Percentiles rank a stretch among this genome's conserved stretches.
Evolutionary conservation across 2,888 invertebrate species (phyloP).

Genomic region (Tetranychus piercei): DNA sequence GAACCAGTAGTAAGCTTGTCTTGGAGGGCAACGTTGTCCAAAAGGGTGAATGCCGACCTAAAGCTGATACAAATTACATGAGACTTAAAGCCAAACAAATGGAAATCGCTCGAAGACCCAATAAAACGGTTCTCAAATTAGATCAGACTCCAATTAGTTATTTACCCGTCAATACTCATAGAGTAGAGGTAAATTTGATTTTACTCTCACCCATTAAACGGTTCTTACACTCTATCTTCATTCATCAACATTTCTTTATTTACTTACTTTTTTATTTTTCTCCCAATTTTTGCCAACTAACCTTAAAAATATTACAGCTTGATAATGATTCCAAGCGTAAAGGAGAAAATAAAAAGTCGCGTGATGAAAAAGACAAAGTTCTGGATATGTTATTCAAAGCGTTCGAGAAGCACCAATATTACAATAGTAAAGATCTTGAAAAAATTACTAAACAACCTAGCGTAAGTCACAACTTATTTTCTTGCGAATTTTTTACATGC

Average conservation of each 20-base stretch:
- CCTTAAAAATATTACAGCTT: constrained; percentile 41
- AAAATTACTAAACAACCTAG: constrained; percentile 86
- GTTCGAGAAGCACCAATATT: constrained; percentile 99
- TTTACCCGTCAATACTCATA: constrained; percentile 80
- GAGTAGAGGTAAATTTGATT: constrained; percentile 50
- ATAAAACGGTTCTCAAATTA: constrained; percentile 63
- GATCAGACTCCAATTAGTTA: constrained; percentile 70
- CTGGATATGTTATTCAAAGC: constrained; percentile 88
- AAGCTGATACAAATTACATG: constrained; percentile 69
- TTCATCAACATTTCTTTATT: not conserved
- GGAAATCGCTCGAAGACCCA: constrained; percentile 64
- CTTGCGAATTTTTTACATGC: not conserved
- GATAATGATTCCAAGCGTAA: constrained; percentile 76
- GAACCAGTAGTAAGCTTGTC: constrained; percentile 42
- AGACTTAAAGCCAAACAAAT: constrained; percentile 71
- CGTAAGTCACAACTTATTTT: constrained; percentile 39
- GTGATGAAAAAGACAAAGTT: constrained; percentile 87
- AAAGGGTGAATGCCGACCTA: constrained; percentile 77
- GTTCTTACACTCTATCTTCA: not conserved
- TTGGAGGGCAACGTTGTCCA: constrained; percentile 93
- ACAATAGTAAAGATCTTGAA: constrained; percentile 85
- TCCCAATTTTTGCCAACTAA: constrained; percentile 6
- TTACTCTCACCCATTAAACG: too few relatives aligned
- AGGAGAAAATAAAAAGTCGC: constrained; percentile 81
- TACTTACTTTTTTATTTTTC: not conserved